Evolutionary conservation across 2,797 vertebrate species (phyloP), one percentile per base, ranked within the genome.

Genomic region (Chrysocyon brachyurus): DNA sequence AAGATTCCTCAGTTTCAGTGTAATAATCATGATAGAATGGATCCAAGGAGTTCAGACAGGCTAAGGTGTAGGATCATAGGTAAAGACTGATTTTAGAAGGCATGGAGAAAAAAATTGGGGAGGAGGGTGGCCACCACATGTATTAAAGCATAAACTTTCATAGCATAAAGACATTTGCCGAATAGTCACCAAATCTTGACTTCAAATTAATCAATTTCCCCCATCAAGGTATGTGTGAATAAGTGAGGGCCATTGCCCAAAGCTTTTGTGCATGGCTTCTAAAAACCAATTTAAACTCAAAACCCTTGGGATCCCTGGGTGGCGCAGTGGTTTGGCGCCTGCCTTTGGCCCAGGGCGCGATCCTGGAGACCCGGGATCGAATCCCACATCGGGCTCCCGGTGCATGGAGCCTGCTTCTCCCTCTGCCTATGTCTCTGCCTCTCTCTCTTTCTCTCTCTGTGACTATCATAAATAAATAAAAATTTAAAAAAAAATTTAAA

Each of bases 161-260:
- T 22, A 64, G 87, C 61, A 70, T 77, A 88, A 87, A 70, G 70
- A 36, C 64, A 64, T 79, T 78, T 87, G 26, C 57, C 5, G 28
- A 92, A 28, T n/a, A 89, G 64, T 94, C 24, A 89, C n/a, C 64
- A 75, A 40, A 78, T 63, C 46, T 95, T 75, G 87, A 77, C 61
- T 87, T 91, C 46, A 86, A 56, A 19, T 81, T 75, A 87, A 56
- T 86, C 9, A 12, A 21, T 81, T 66, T 56, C 52, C 16, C n/a
- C 68, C 26, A 85, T 61, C 22, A 63, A 92, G 66, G 14, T 77
- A 49, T 85, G 56, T 75, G 66, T 68, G 61, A 78, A 31, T 46
- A 94, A 85, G 59, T 61, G 22, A 72, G n/a, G 36, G 66, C 5
- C 33, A 68, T 3, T 36, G 8, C 16, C 52, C 5, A 33, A 87